Evolutionary conservation across 1,140 invertebrate species (phyloP).

Genomic region (Philaenus spumarius): DNA sequence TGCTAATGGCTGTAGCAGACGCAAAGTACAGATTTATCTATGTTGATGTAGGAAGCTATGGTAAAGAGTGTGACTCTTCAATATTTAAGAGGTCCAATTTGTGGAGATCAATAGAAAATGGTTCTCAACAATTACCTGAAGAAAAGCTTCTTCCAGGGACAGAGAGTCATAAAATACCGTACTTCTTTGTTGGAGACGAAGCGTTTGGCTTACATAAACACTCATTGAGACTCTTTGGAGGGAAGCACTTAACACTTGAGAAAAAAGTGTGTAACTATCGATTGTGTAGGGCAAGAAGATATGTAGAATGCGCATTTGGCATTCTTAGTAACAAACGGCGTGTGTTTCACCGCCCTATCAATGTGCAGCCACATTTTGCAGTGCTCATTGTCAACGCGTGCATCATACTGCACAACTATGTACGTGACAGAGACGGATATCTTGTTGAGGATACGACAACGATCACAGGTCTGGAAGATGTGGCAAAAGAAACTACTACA

Average conservation of each 20-base stretch:
- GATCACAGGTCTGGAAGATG: conserved; percentile 9
- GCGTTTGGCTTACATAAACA: conserved; percentile 35
- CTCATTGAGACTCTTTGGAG: conserved; percentile 36
- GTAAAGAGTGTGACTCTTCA: conserved; percentile 36
- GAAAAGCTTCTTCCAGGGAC: conserved; percentile 20
- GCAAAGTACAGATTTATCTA: too few species aligned
- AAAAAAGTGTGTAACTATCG: conserved; percentile 39
- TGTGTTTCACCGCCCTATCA: conserved; percentile 24
- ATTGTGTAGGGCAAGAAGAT: conserved; percentile 29
- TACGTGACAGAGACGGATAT: conserved; percentile 22
- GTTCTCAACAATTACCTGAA: conserved; percentile 15
- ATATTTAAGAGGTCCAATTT: conserved; percentile 28
- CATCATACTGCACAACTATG: conserved; percentile 23
- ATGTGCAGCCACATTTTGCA: conserved; percentile 26
- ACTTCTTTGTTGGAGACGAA: conserved; percentile 37
- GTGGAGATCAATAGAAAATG: conserved; percentile 25
- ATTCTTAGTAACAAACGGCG: conserved; percentile 31
- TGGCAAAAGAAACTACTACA: neutral
- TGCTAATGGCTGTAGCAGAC: too few species aligned
- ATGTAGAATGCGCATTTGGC: conserved; percentile 41
- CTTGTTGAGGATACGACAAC: conserved; percentile 24
- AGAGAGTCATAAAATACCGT: conserved; percentile 21
- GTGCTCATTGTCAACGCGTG: conserved; percentile 27
- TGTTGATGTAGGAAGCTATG: too few species aligned
- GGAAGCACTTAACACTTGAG: too few species aligned